phyloP scores from a whole-genome alignment of 2,888 invertebrate species.

The Neoaliturus tenellus region DNA sequence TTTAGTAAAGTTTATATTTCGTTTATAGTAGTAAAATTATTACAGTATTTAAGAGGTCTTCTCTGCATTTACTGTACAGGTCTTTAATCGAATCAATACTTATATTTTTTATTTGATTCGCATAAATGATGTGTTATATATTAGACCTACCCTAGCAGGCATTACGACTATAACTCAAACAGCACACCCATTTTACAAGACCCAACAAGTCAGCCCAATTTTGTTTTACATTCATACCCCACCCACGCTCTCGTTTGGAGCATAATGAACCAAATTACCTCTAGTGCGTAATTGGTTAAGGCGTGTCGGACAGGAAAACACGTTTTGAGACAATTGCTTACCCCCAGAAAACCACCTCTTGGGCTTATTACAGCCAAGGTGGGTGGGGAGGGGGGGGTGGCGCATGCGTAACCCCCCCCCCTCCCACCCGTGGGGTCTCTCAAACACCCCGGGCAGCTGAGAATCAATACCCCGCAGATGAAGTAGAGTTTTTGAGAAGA shows the following conservation, averaged over 20 bases:
- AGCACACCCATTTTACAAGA: too few relatives aligned
- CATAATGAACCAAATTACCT: not conserved
- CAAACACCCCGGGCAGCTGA: not conserved
- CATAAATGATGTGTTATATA: too few relatives aligned
- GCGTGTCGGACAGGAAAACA: not conserved
- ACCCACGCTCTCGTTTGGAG: not conserved
- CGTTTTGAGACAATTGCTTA: not conserved
- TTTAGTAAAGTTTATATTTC: too few relatives aligned
- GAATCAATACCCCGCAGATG: conserved; percentile 24
- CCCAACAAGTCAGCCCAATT: too few relatives aligned
- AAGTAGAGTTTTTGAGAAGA: not conserved
- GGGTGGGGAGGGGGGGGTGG: not conserved
- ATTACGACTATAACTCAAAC: too few relatives aligned
- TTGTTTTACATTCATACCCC: too few relatives aligned
- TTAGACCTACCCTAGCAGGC: too few relatives aligned
- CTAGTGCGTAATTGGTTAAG: not conserved
- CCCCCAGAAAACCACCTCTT: not conserved
- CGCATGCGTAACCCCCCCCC: not conserved
- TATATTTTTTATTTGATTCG: too few relatives aligned
- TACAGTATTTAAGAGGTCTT: too few relatives aligned
- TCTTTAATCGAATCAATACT: too few relatives aligned
- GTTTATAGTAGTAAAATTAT: too few relatives aligned
- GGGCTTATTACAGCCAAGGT: not conserved
- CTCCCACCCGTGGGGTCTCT: not conserved
- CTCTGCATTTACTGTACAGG: too few relatives aligned